Evolutionary conservation across 2,113 vertebrate genomes (phyloP).

Genomic region (Pseudopipra pipra): DNA sequence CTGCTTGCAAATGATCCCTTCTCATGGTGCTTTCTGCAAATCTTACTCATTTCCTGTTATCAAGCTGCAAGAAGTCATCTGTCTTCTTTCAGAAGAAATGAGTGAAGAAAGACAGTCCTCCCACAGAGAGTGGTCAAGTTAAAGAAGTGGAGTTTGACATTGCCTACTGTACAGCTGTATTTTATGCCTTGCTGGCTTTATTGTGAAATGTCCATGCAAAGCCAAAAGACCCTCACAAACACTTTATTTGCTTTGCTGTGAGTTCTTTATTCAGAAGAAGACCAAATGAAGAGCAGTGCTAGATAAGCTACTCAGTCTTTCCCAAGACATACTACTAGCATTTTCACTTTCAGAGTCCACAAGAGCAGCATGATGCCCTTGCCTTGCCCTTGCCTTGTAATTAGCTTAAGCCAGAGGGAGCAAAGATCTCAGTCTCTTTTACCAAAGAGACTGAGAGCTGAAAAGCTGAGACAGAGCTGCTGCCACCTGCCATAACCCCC

Average conservation of each 20-base stretch:
- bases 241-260: background rate
- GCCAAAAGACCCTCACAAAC: background rate
- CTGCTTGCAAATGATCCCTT: background rate
- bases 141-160: background rate
- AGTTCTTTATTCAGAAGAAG: background rate
- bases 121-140: background rate
- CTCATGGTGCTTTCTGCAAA: background rate
- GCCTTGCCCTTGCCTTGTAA: background rate
- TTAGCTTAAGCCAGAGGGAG: background rate
- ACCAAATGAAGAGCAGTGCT: background rate
- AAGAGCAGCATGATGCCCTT: background rate
- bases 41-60: background rate
- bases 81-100: background rate
- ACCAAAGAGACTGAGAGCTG: background rate
- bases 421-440: background rate
- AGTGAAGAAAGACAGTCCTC: background rate
- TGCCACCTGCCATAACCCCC: background rate
- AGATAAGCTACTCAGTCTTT: background rate
- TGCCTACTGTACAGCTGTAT: background rate
- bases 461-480: background rate
- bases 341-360: background rate
- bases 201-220: background rate
- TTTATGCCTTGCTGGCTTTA: background rate
- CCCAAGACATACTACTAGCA: fast-evolving
- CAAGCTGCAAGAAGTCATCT: background rate